Conservation (phyloP, 2,797 vertebrate genomes). For the Rousettus madagascariensis region DNA sequence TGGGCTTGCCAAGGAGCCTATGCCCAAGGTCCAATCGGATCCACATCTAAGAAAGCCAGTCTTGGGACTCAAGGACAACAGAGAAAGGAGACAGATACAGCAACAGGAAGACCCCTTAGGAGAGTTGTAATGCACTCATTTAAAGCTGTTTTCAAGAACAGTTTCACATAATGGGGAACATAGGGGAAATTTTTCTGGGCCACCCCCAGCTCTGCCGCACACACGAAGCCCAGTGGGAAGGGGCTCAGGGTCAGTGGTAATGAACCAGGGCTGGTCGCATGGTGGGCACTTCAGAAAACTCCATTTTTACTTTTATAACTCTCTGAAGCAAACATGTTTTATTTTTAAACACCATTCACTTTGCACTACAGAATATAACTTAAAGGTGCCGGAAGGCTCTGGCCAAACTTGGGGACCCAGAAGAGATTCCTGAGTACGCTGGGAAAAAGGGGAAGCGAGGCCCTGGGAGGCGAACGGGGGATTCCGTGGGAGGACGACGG, state of each 20-base stretch:
- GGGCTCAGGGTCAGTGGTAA: not conserved
- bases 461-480: not conserved
- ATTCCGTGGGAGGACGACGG: not conserved
- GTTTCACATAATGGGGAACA: not conserved
- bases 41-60: not conserved
- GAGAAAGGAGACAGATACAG: accelerated
- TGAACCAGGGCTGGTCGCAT: not conserved
- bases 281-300: not conserved
- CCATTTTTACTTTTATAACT: not conserved
- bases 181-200: not conserved
- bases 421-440: too few species aligned
- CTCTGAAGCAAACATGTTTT: not conserved
- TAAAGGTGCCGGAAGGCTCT: not conserved
- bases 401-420: not conserved
- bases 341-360: not conserved
- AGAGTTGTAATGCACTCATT: not conserved
- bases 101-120: not conserved
- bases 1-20: not conserved
- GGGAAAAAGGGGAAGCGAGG: not conserved
- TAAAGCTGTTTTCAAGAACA: not conserved
- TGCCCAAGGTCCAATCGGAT: not conserved
- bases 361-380: not conserved
- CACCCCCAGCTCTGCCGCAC: not conserved
- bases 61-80: accelerated
- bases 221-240: not conserved